These are phyloP conservation scores for Brachionus plicatilis DNA, from an alignment of 1,140 invertebrate species.

Conservation along the genomic window DNA sequence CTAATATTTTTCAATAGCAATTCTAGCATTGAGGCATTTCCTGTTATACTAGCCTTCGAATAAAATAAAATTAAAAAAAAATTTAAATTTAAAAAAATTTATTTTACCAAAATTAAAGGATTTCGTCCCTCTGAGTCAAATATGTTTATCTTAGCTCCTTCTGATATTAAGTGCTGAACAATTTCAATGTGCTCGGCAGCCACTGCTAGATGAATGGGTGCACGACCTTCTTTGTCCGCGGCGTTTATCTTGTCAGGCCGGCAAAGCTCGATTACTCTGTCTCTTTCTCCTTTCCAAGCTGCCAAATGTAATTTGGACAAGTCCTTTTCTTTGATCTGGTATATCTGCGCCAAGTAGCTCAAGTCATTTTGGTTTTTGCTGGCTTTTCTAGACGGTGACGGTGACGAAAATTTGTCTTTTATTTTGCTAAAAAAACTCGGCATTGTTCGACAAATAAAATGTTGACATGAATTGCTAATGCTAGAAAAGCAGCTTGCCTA, in stretches of 20 bases:
- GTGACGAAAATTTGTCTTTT: conserved; percentile 15
- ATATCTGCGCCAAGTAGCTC: not conserved
- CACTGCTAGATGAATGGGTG: conserved; percentile 76
- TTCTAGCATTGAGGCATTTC: not conserved
- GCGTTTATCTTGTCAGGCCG: conserved; percentile 63
- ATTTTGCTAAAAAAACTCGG: conserved; percentile 32
- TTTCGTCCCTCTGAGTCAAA: not conserved
- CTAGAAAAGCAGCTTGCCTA: not conserved
- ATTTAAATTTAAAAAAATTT: not conserved
- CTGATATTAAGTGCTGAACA: conserved; percentile 60
- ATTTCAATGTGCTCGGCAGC: conserved; percentile 70
- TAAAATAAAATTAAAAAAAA: not conserved
- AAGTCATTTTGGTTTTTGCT: not conserved
- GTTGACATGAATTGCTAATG: not conserved
- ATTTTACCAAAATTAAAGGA: conserved; percentile 8
- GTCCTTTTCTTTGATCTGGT: conserved; percentile 28
- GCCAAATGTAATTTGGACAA: conserved; percentile 16
- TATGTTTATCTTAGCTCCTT: conserved; percentile 25
- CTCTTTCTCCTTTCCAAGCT: conserved; percentile 17
- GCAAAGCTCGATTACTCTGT: conserved; percentile 1
- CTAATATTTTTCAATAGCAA: not conserved
- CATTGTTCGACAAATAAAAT: not conserved
- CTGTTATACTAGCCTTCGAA: not conserved
- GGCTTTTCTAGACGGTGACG: conserved; percentile 3
- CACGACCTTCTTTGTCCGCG: conserved; percentile 80